Percentiles rank a stretch among this genome's conserved stretches.
Conservation (phyloP, 30 jellyfish, hydroid and myxozoan species). For the Phacellophora camtschatica region DNA sequence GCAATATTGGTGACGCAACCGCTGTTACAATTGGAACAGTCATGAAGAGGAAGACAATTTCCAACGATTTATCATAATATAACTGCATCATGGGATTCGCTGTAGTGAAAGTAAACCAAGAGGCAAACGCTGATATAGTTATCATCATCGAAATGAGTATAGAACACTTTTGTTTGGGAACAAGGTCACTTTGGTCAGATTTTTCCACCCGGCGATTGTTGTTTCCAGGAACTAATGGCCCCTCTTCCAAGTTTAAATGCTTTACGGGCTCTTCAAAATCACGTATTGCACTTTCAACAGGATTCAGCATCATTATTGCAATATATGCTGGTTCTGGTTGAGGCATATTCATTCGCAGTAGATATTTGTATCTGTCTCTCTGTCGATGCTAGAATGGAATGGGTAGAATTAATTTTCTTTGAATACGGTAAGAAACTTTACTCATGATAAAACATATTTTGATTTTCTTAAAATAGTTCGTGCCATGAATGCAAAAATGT, state of each 20-base stretch:
- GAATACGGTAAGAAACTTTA: no score
- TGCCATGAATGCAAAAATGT: no score
- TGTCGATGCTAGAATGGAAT: no score
- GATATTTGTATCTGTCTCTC: no score
- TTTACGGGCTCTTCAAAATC: neutral
- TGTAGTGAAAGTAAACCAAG: slow-evolving; percentile 53
- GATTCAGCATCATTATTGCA: slow-evolving; percentile 50
- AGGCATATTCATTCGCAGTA: no score
- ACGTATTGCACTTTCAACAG: slow-evolving; percentile 44
- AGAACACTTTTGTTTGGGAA: slow-evolving; percentile 8
- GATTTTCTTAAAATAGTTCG: no score
- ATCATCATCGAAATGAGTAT: slow-evolving; percentile 19
- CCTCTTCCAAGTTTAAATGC: neutral
- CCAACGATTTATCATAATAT: slow-evolving; percentile 8
- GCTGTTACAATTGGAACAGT: neutral
- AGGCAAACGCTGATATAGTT: neutral
- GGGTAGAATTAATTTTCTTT: no score
- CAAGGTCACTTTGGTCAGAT: neutral
- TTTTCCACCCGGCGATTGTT: neutral
- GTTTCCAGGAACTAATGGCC: neutral
- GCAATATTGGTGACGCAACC: neutral
- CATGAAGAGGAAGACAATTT: neutral
- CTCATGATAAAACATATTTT: no score
- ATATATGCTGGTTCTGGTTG: slow-evolving; percentile 24
- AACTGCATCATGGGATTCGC: neutral